A percentile compares a stretch with the other conserved stretches of the same genome.
Evolutionary conservation across 2,888 invertebrate genomes (phyloP).

Genomic region (Oscheius sp.): DNA sequence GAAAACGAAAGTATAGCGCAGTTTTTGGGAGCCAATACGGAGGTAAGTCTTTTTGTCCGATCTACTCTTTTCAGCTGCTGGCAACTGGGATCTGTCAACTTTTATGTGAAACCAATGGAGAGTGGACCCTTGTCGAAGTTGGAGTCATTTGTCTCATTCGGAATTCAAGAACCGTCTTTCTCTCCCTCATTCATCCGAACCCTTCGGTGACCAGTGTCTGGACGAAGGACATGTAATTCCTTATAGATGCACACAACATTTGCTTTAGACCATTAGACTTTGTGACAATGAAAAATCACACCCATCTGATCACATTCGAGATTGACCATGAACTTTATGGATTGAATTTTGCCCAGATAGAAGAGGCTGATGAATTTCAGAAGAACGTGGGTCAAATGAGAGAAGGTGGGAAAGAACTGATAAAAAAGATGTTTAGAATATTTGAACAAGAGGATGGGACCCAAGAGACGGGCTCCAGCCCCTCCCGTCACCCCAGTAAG

Average conservation of each 20-base stretch:
- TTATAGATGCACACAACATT: too few species aligned
- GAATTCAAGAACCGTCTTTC: not conserved
- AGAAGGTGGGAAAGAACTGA: not conserved
- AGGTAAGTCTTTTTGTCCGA: not conserved
- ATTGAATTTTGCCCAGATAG: conserved; percentile 10
- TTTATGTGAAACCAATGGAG: conserved; percentile 7
- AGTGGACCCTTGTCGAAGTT: not conserved
- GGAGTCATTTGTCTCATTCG: conserved; percentile 23
- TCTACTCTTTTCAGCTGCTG: conserved; percentile 21
- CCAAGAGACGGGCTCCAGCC: conserved; percentile 14
- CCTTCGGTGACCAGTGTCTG: not conserved
- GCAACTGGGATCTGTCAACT: conserved; percentile 28
- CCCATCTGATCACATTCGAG: conserved; percentile 20
- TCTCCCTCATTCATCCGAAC: conserved; percentile 2
- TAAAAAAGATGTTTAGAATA: not conserved
- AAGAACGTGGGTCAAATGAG: not conserved
- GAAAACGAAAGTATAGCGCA: not conserved
- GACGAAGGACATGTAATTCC: not conserved
- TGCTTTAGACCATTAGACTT: conserved; percentile 7
- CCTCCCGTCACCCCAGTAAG: not conserved
- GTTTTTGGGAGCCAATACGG: conserved; percentile 10
- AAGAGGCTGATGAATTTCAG: conserved; percentile 19
- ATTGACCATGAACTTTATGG: conserved; percentile 6
- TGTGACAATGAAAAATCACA: conserved; percentile 18
- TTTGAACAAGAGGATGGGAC: not conserved